Evolutionary conservation across 1,140 invertebrate genomes (phyloP).

Genomic region (Lucilia cuprina): DNA sequence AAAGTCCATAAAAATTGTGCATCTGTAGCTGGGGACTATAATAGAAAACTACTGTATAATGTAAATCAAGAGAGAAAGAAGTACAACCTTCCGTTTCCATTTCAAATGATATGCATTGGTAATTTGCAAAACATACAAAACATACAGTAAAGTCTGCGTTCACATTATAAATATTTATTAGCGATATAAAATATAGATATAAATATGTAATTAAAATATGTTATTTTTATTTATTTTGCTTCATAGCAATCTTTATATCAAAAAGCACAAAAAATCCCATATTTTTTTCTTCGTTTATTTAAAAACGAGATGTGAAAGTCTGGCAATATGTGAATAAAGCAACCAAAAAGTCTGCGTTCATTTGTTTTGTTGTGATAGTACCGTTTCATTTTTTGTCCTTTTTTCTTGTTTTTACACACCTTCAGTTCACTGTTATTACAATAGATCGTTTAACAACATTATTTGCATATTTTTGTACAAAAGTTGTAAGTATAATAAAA

Average conservation of each 20-base stretch:
- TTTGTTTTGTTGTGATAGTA: not conserved
- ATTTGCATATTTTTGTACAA: too few species aligned
- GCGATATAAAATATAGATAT: too few species aligned
- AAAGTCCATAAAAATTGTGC: too few species aligned
- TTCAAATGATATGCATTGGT: too few species aligned
- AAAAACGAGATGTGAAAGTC: not conserved
- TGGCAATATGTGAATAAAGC: not conserved
- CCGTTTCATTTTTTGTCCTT: not conserved
- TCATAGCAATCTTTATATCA: not conserved
- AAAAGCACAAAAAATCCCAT: not conserved
- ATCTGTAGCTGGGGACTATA: too few species aligned
- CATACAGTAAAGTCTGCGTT: slow-evolving; percentile 6
- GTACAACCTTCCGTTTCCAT: too few species aligned
- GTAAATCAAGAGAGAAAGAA: too few species aligned
- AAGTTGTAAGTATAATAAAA: not conserved
- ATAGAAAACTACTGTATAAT: too few species aligned
- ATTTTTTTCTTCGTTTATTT: not conserved
- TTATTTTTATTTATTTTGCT: not conserved
- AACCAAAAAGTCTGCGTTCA: not conserved
- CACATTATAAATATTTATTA: slow-evolving; percentile 8
- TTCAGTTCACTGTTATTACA: not conserved
- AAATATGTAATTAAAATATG: too few species aligned
- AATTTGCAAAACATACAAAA: too few species aligned
- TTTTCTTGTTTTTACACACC: not conserved
- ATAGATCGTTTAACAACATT: not conserved